A percentile compares a stretch with the other conserved stretches of the same genome.
Evolutionary conservation across 2,113 vertebrate genomes (phyloP).

Genomic region (Copsychus sechellarum): DNA sequence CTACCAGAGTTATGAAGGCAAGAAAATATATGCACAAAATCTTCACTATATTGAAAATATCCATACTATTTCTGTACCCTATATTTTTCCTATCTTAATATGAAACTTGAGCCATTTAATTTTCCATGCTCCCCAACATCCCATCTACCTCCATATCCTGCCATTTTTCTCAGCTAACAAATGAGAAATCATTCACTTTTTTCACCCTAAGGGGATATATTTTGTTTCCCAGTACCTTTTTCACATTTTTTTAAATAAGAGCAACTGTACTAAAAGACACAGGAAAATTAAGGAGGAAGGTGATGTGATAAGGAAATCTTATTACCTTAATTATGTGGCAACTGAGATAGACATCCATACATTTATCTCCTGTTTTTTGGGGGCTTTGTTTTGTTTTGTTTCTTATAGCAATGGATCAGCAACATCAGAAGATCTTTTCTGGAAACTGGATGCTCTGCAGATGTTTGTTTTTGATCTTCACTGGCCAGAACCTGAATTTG

Average conservation of each 20-base stretch:
- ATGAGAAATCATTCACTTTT: not conserved
- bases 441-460: slow-evolving; percentile 97
- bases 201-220: not conserved
- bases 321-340: not conserved
- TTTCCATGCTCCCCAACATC: not conserved
- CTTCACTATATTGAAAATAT: not conserved
- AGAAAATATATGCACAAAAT: not conserved
- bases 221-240: not conserved
- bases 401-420: slow-evolving; percentile 88
- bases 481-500: slow-evolving; percentile 97
- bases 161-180: not conserved
- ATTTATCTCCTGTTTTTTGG: slow-evolving; percentile 45
- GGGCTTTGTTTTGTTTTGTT: slow-evolving; percentile 20
- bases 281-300: not conserved
- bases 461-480: slow-evolving; percentile 94
- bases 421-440: slow-evolving; percentile 95
- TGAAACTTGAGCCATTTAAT: not conserved
- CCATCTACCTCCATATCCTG: not conserved
- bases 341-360: not conserved
- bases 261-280: not conserved
- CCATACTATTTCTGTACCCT: not conserved
- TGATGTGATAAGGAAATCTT: not conserved
- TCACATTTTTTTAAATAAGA: not conserved
- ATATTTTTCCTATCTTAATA: not conserved
- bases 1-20: not conserved